Conservation (phyloP, 2,113 vertebrate species). For the Poeciliopsis prolifica region DNA sequence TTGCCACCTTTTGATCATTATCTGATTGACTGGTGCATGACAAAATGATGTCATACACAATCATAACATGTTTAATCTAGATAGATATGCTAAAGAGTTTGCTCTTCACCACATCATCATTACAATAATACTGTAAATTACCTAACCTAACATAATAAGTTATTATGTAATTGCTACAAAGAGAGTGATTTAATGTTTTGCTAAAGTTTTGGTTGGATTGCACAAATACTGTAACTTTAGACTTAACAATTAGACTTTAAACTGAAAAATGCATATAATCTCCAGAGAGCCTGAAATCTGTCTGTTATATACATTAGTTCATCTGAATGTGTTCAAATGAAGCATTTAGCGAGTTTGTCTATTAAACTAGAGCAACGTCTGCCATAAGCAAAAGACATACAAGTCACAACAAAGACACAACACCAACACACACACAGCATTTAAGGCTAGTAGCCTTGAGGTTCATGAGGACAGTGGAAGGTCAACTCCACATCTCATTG, state of each 20-base stretch:
- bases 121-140: no score
- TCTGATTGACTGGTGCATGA: no score
- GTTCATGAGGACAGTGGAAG: slow-evolving; percentile 3
- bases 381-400: slow-evolving; percentile 9
- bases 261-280: not conserved
- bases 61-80: no score
- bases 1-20: not conserved
- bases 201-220: not conserved
- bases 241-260: not conserved
- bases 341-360: slow-evolving; percentile 14
- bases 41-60: no score
- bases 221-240: not conserved
- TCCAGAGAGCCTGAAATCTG: not conserved
- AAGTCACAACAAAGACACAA: not conserved
- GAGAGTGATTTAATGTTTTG: not conserved
- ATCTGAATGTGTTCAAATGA: slow-evolving; percentile 2
- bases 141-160: no score
- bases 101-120: no score
- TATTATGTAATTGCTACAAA: not conserved
- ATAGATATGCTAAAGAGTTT: no score
- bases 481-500: not conserved
- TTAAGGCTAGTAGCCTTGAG: not conserved
- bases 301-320: not conserved
- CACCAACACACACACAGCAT: not conserved
- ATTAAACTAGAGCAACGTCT: slow-evolving; percentile 12